phyloP scores from a whole-genome alignment of 1,140 invertebrate genomes.

The Drosophila pectinifera region DNA sequence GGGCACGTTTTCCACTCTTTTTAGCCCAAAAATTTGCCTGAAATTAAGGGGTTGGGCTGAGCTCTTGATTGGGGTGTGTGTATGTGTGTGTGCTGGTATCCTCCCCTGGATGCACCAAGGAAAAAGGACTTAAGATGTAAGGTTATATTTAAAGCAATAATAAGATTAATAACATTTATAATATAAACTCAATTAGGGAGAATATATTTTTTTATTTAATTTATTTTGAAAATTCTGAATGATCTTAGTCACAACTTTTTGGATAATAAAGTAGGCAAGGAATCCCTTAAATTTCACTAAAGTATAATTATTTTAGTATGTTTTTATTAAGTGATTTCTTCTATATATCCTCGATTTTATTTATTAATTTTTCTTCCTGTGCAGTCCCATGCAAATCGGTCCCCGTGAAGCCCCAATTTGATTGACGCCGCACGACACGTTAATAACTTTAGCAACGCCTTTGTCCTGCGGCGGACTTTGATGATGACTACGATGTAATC shows the following conservation, averaged over 20 bases:
- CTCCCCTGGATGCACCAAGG: slow-evolving; percentile 5
- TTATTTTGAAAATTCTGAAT: too few species aligned
- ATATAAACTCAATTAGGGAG: background rate
- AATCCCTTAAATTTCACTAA: background rate
- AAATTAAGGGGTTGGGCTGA: slow-evolving; percentile 5
- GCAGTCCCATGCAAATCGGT: slow-evolving; percentile 62
- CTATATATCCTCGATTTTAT: background rate
- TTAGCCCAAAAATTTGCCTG: slow-evolving; percentile 60
- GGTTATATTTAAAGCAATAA: background rate
- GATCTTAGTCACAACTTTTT: too few species aligned
- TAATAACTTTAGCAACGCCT: slow-evolving; percentile 83
- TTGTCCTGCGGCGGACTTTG: slow-evolving; percentile 73
- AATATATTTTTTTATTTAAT: too few species aligned
- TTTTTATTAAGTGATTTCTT: background rate
- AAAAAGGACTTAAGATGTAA: background rate
- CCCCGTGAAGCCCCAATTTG: slow-evolving; percentile 56
- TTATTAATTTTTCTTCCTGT: background rate
- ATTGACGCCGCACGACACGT: slow-evolving; percentile 81
- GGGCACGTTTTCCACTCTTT: slow-evolving; percentile 68
- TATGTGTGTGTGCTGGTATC: slow-evolving; percentile 13
- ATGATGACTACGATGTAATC: slow-evolving; percentile 59
- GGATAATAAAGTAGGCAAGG: too few species aligned
- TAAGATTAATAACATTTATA: background rate
- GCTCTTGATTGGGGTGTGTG: slow-evolving; percentile 20
- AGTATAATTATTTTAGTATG: background rate